Evolutionary conservation across 2,888 invertebrate species (phyloP).

Genomic region (Caenorhabditis sp.): DNA sequence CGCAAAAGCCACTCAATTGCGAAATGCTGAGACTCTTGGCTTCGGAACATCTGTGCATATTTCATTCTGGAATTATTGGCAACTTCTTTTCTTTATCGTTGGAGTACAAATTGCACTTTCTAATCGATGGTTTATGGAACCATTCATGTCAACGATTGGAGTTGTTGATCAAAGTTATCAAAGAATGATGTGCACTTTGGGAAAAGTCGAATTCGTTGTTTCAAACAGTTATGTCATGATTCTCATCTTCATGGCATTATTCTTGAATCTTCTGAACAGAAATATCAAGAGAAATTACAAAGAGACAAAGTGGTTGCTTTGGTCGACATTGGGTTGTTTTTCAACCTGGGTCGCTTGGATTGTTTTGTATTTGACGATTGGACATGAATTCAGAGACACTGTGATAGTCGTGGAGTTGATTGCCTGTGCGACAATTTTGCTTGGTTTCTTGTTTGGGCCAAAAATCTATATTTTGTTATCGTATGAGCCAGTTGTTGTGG

Average conservation of each 20-base stretch:
- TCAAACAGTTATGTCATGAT: conserved; percentile 64
- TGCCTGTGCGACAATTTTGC: conserved; percentile 62
- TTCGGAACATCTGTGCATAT: conserved; percentile 60
- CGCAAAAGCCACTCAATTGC: conserved; percentile 68
- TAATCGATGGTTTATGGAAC: conserved; percentile 59
- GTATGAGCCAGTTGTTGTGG: conserved; percentile 70
- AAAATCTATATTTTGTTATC: conserved; percentile 70
- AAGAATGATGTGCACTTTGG: conserved; percentile 57
- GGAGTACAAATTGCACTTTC: conserved; percentile 68
- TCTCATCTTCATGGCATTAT: conserved; percentile 65
- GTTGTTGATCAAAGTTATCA: conserved; percentile 44
- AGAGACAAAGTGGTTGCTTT: conserved; percentile 70
- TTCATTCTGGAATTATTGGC: conserved; percentile 71
- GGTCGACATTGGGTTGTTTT: conserved; percentile 59
- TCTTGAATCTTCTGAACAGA: conserved; percentile 62
- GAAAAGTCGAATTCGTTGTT: conserved; percentile 57
- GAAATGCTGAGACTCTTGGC: conserved; percentile 67
- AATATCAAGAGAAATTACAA: conserved; percentile 71
- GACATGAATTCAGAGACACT: conserved; percentile 41
- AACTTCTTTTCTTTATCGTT: conserved; percentile 68
- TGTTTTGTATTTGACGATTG: conserved; percentile 51
- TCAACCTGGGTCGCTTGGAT: conserved; percentile 63
- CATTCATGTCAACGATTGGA: conserved; percentile 57
- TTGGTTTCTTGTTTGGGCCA: conserved; percentile 70
- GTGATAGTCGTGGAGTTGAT: conserved; percentile 63